Conservation (phyloP, 2,888 invertebrate genomes). For the Parnassius mnemosyne region DNA sequence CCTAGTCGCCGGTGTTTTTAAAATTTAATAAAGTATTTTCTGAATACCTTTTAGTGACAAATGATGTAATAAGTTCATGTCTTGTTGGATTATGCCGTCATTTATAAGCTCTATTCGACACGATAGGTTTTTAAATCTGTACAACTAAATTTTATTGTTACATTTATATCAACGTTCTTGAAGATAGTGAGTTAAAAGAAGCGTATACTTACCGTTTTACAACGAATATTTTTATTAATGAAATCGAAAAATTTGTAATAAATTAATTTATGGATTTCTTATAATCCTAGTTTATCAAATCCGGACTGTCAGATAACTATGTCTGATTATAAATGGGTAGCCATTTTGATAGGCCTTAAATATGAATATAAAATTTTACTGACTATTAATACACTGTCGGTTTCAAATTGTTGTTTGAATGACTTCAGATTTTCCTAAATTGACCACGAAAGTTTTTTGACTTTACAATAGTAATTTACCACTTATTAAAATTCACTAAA, state of each 20-base stretch:
- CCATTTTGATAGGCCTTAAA: slow-evolving; percentile 9
- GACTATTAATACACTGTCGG: slow-evolving; percentile 10
- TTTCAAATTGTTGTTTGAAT: slow-evolving; percentile 10
- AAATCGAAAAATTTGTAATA: no score
- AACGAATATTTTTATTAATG: no score
- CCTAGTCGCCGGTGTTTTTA: neutral
- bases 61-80: no score
- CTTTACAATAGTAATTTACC: slow-evolving; percentile 26
- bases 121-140: no score
- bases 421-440: slow-evolving; percentile 22
- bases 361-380: slow-evolving; percentile 7
- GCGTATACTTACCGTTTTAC: no score
- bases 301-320: slow-evolving; percentile 12
- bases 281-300: no score
- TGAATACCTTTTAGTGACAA: neutral
- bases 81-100: no score
- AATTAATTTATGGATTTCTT: no score
- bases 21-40: neutral
- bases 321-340: slow-evolving; percentile 5
- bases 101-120: no score
- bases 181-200: no score
- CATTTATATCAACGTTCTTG: no score
- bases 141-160: no score
- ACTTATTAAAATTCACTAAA: slow-evolving; percentile 13
- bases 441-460: slow-evolving; percentile 26